A percentile compares a stretch with the other conserved stretches of the same genome.
phyloP scores from a whole-genome alignment of 2,888 invertebrate species.

The Achlya flavicornis region DNA sequence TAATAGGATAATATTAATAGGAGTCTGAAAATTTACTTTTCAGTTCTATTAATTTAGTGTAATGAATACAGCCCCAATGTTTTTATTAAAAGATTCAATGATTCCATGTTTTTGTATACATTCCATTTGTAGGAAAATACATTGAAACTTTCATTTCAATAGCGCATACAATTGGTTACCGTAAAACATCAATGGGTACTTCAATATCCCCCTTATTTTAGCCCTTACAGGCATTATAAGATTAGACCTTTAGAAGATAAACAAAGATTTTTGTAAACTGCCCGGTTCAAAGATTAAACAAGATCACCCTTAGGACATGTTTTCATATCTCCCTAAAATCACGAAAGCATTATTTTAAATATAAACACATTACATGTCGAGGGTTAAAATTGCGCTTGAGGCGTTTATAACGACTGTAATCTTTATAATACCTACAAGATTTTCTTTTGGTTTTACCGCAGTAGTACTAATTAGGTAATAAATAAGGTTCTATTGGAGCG shows the following conservation, averaged over 20 bases:
- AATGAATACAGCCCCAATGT: too few relatives aligned
- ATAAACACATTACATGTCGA: slow-evolving; percentile 61
- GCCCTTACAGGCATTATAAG: slow-evolving; percentile 51
- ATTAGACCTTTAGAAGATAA: slow-evolving; percentile 54
- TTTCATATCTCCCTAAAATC: slow-evolving; percentile 74
- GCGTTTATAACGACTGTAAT: slow-evolving; percentile 36
- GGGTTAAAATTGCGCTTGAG: slow-evolving; percentile 51
- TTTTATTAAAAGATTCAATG: too few relatives aligned
- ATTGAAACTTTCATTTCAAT: too few relatives aligned
- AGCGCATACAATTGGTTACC: neutral
- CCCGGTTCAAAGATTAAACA: slow-evolving; percentile 57
- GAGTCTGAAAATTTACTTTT: too few relatives aligned
- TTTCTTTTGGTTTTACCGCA: slow-evolving; percentile 16
- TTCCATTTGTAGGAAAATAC: neutral
- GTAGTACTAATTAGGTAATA: too few relatives aligned
- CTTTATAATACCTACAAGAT: slow-evolving; percentile 22
- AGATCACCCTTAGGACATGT: slow-evolving; percentile 56
- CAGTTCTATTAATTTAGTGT: too few relatives aligned
- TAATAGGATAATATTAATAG: too few relatives aligned
- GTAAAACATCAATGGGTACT: slow-evolving; percentile 18
- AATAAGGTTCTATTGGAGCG: too few relatives aligned
- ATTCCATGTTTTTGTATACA: neutral
- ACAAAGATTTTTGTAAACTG: slow-evolving; percentile 61
- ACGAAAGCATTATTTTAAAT: slow-evolving; percentile 65
- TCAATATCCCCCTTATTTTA: neutral